Base-by-base conservation (phyloP, 2,113 vertebrate genomes). In the Lepus europaeus region DNA sequence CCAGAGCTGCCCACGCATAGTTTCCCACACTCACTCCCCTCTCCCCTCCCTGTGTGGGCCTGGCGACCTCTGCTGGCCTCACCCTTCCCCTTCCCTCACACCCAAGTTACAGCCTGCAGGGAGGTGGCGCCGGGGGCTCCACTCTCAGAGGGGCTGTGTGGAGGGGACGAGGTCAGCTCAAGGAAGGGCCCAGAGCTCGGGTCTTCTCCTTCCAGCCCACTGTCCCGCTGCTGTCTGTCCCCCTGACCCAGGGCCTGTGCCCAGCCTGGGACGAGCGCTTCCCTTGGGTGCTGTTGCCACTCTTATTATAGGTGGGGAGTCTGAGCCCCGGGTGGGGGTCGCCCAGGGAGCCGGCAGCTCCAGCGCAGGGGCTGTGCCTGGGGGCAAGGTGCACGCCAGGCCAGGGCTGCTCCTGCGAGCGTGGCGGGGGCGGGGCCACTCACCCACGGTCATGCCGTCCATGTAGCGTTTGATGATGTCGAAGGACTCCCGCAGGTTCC, bases 381-480 rank as follows among this genome's bases (percentile, higher is more conserved):
- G 45, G 45, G 39, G 5, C 39, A 5, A 6, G 39, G 39, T 39
- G 39, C 39, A 39, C 39, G 39, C 4, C 39, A 39, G 39, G 39
- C 39, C 39, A 4, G 39, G 45, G 45, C 45, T 45, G 45, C 45
- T 45, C 1, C 45, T 45, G 45, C 6, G 7, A 7, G 45, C 6
- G 45, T 45, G 14, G 49, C 14, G 13, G 0, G 2, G 19, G 11
- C 19, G 8, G 6, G 1, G 89, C 29, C 31, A 99, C 99, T 99
- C 97, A 99, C 99, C 99, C 97, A 99, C 99, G 89, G 98, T 99
- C 98, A 99, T 98, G 90, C 99, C 98, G 1, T 99, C 99, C 98
- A 99, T 99, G 69, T 99, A 98, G 91, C 99, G 98, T 96, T 99
- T 99, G 97, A 99, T 96, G 97, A 99, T 99, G 96, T 99, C 99